Conservation (phyloP, 2,797 vertebrate species). For the Aeoliscus strigatus region DNA sequence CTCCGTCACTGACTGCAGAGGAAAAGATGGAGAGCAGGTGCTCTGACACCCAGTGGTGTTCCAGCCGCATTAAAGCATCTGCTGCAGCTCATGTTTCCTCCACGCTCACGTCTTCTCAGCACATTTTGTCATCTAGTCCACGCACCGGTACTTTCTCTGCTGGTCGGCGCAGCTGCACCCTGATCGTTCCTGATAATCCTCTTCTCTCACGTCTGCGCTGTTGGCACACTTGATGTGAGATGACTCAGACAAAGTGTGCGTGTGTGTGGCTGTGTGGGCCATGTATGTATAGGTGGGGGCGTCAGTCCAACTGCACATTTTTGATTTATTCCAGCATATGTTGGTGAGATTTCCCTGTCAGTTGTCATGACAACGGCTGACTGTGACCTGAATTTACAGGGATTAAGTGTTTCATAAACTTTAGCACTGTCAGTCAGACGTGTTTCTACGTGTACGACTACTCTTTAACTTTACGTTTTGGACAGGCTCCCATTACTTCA, state of each 20-base stretch:
- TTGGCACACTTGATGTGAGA: not conserved
- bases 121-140: not conserved
- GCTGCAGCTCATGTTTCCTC: not conserved
- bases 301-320: constrained; percentile 32
- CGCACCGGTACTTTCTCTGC: no score
- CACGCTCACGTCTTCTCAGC: not conserved
- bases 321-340: constrained; percentile 14
- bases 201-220: not conserved
- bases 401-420: constrained; percentile 1
- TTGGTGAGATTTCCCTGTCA: constrained; percentile 4
- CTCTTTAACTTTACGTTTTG: no score
- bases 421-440: not conserved
- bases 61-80: constrained; percentile 11
- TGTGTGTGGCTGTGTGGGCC: constrained; percentile 34
- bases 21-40: constrained; percentile 40
- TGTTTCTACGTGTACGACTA: not conserved
- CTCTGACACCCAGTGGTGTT: constrained; percentile 66
- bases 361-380: constrained; percentile 8
- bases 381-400: not conserved
- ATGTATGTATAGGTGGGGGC: constrained; percentile 27
- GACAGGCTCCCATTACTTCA: no score
- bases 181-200: not conserved
- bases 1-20: constrained; percentile 63
- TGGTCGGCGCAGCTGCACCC: no score
- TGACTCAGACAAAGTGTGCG: constrained; percentile 44